A percentile compares a stretch with the other conserved stretches of the same genome.
Evolutionary conservation across 1,140 invertebrate species (phyloP).

Genomic region (Chymomyza costata): DNA sequence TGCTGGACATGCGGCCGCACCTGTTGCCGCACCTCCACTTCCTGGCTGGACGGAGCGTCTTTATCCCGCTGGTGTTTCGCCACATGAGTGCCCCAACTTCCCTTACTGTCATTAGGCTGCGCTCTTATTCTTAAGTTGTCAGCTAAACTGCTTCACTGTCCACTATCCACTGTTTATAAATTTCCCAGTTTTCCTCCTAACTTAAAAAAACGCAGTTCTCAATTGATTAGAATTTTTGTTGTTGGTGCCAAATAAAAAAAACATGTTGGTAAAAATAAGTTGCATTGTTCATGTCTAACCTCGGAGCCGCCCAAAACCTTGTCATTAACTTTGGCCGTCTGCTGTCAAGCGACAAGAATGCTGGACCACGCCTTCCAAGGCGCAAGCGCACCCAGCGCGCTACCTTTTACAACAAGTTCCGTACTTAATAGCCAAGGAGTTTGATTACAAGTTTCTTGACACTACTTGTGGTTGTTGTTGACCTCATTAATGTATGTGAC

Average conservation of each 20-base stretch:
- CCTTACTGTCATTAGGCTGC: constrained; percentile 72
- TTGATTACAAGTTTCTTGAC: constrained; percentile 7
- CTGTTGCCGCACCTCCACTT: constrained; percentile 55
- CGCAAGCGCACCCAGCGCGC: not conserved
- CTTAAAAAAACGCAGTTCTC: constrained; percentile 45
- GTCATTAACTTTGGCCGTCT: not conserved
- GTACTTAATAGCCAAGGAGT: constrained; percentile 24
- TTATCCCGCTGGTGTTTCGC: constrained; percentile 75
- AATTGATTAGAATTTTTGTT: constrained; percentile 55
- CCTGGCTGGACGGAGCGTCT: constrained; percentile 74
- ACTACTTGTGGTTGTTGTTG: constrained; percentile 1
- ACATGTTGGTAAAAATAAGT: constrained; percentile 56
- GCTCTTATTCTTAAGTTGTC: not conserved
- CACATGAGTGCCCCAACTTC: constrained; percentile 75
- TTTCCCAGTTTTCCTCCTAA: constrained; percentile 23
- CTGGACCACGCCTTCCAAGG: not conserved
- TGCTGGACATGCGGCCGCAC: constrained; percentile 51
- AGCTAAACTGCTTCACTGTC: constrained; percentile 5
- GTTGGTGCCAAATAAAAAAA: constrained; percentile 65
- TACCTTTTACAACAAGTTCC: constrained; percentile 18
- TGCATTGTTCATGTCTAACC: constrained; percentile 1
- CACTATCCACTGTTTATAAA: not conserved
- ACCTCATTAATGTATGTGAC: constrained; percentile 11
- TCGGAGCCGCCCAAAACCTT: constrained; percentile 31
- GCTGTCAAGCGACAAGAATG: no score